Evolutionary conservation across 2,888 invertebrate genomes (phyloP), one percentile per base, ranked within the genome.

Genomic region (Chrysolina haemoptera): DNA sequence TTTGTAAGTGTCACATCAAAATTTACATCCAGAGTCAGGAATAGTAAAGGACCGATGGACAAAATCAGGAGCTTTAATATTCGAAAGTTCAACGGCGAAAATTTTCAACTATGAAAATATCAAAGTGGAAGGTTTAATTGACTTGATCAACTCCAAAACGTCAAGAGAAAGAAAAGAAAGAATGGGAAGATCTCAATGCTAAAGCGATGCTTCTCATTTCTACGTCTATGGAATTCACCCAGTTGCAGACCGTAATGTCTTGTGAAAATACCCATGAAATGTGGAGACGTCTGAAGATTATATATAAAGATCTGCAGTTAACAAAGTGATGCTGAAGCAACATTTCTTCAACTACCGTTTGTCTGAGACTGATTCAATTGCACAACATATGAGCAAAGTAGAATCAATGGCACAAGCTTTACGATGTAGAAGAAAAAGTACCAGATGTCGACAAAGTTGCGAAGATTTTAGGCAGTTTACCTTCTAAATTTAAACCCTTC

Each of bases 401-500:
- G 16, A 50, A 6, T 16, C 50, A 50, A 50, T 50, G 50, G 9
- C 18, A 16, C 50, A 50, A 43, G 43, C 43, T 43, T 12, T 43
- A 43, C 43, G 43, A 43, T 43, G 43, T 43, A 12, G 43, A 12
- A 2, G 59, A 59, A 11, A 59, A 18, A 59, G 20, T 59, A 10
- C 8, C 22, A 6, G 22, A 59, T 59, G 20, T 22, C 27, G 27
- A 27, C 27, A 27, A 27, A 27, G 27, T 5, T 27, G 27, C 27
- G 27, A 27, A 27, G 27, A 27, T 27, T 27, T 27, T 27, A 27
- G 6, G 18, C 27, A 16, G 27, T 62, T 22, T 16, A 22, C 55
- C 18, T 18, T 68, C 14, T 65, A 65, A 65, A 65, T 18, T 46
- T 63, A 9, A 12, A 22, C 27, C 27, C 16, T 22, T 27, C 41